Percentiles rank a stretch among this genome's conserved stretches.
phyloP scores from a whole-genome alignment of 2,888 invertebrate species.

The Aricia artaxerxes region DNA sequence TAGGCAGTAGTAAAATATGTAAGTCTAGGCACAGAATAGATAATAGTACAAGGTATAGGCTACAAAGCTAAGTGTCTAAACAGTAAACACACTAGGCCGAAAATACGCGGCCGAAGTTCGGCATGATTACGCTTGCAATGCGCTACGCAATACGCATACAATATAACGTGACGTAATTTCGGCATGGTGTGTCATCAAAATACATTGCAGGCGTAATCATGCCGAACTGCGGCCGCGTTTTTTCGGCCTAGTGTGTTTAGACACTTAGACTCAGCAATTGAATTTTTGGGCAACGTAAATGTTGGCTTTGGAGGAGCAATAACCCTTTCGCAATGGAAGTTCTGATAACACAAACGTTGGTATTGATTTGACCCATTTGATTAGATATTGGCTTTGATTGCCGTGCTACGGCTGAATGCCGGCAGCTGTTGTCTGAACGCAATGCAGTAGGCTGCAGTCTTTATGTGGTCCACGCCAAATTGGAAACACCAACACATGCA shows the following conservation, averaged over 20 bases:
- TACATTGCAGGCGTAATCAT: too few relatives aligned
- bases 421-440: constrained; percentile 3
- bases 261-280: neutral
- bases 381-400: constrained; percentile 13
- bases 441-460: constrained; percentile 2
- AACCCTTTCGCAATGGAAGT: neutral
- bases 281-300: neutral
- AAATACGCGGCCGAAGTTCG: too few relatives aligned
- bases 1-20: neutral
- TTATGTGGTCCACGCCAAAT: neutral
- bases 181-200: too few relatives aligned
- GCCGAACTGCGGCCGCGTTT: too few relatives aligned
- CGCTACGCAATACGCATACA: too few relatives aligned
- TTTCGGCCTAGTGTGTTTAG: too few relatives aligned
- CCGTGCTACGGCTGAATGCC: constrained; percentile 19
- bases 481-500: neutral
- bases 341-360: constrained; percentile 9
- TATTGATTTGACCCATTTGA: constrained; percentile 15
- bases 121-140: too few relatives aligned
- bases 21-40: too few relatives aligned
- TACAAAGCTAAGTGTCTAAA: too few relatives aligned
- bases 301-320: constrained; percentile 7
- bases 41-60: too few relatives aligned
- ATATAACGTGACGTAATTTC: too few relatives aligned
- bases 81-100: too few relatives aligned